Conservation (phyloP, 2,113 vertebrate genomes). For the Sminthopsis crassicaudata region DNA sequence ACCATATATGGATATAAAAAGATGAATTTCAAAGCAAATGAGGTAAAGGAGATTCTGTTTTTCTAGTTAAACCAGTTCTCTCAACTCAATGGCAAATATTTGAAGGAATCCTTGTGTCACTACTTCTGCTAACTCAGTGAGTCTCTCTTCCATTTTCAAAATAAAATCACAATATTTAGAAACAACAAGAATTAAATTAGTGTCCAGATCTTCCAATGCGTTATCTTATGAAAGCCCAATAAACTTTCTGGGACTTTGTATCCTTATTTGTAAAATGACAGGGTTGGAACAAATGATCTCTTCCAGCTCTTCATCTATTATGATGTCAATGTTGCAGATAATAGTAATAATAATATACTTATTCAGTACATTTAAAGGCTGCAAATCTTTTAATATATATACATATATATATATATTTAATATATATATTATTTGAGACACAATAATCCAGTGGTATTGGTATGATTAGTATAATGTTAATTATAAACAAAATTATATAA, state of each 20-base stretch:
- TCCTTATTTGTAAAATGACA: background rate
- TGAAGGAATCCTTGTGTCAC: conserved; percentile 17
- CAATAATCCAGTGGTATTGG: background rate
- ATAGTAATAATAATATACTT: background rate
- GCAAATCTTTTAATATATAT: background rate
- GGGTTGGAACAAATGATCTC: background rate
- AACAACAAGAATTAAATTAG: background rate
- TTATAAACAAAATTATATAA: background rate
- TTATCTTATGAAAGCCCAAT: background rate
- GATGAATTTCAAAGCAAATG: conserved; percentile 25
- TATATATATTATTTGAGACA: background rate
- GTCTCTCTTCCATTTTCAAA: conserved; percentile 1
- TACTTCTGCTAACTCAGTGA: background rate
- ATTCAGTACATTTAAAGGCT: background rate
- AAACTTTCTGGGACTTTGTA: background rate
- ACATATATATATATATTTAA: too few relatives aligned
- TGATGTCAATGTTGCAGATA: background rate
- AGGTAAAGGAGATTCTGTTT: conserved; percentile 34
- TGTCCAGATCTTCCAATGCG: background rate
- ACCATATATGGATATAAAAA: conserved; percentile 41
- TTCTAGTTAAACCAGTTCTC: background rate
- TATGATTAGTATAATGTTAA: background rate
- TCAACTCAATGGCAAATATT: background rate
- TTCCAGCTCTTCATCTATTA: background rate
- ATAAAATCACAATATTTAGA: conserved; percentile 25